Conservation (phyloP, 2,113 vertebrate species). For the Trinectes maculatus region DNA sequence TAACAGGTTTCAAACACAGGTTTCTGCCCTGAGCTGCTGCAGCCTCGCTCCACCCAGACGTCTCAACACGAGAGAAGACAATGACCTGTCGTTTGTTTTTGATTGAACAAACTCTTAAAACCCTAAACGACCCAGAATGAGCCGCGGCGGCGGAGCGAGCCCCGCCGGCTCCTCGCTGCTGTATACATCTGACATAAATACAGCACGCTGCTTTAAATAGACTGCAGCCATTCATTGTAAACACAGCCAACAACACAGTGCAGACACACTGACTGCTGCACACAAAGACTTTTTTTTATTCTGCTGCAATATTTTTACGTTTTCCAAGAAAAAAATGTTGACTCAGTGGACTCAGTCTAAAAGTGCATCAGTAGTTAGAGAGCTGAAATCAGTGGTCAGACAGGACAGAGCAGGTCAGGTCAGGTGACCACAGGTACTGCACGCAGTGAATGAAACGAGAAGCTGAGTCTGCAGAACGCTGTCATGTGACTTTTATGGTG, state of each 20-base stretch:
- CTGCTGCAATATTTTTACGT: slow-evolving; percentile 31
- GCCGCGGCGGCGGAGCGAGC: slow-evolving; percentile 46
- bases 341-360: slow-evolving; percentile 36
- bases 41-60: slow-evolving; percentile 26
- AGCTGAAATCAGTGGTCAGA: too few relatives aligned
- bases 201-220: slow-evolving; percentile 53
- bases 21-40: not conserved
- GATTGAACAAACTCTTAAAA: slow-evolving; percentile 20
- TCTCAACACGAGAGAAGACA: not conserved
- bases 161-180: slow-evolving; percentile 56
- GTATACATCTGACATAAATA: slow-evolving; percentile 64
- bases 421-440: not conserved
- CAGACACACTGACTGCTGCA: slow-evolving; percentile 23
- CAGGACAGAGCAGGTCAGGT: not conserved
- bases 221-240: slow-evolving; percentile 53
- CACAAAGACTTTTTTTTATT: not conserved
- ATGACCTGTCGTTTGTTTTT: slow-evolving; percentile 9
- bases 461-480: too few relatives aligned
- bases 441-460: too few relatives aligned
- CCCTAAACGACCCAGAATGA: slow-evolving; percentile 30
- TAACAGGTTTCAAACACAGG: too few relatives aligned
- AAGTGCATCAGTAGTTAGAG: slow-evolving; percentile 1
- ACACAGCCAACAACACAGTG: slow-evolving; percentile 42
- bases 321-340: slow-evolving; percentile 23
- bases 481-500: too few relatives aligned